These are phyloP conservation scores for Aleiodes alternator DNA, from an alignment of 2,888 invertebrate species.

Conservation along the genomic window DNA sequence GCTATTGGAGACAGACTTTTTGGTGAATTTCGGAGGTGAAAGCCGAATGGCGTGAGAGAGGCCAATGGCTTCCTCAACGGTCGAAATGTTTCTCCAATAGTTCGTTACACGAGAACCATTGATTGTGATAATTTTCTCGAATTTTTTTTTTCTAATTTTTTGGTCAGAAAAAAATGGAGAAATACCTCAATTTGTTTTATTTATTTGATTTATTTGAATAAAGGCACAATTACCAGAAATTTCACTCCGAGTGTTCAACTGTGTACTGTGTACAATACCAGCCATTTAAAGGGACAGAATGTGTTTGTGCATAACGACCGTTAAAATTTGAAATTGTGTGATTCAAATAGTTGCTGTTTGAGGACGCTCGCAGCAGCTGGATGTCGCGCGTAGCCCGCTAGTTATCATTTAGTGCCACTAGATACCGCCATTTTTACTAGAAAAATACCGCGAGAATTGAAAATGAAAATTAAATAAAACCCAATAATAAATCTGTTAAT, in stretches of 20 bases:
- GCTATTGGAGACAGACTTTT: background rate
- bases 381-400: too few relatives aligned
- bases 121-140: background rate
- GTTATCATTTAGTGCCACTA: too few relatives aligned
- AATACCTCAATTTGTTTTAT: background rate
- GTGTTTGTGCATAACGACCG: too few relatives aligned
- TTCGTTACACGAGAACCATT: background rate
- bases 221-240: background rate
- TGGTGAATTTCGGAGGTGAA: background rate
- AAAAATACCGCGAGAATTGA: too few relatives aligned
- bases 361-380: too few relatives aligned
- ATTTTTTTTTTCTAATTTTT: background rate
- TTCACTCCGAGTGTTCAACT: background rate
- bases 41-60: background rate
- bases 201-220: background rate
- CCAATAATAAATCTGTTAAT: too few relatives aligned
- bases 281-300: conserved; percentile 12
- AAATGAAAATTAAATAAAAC: too few relatives aligned
- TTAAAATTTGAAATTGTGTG: too few relatives aligned
- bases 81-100: background rate
- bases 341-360: too few relatives aligned
- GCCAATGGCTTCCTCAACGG: conserved; percentile 11
- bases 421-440: too few relatives aligned
- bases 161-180: background rate
- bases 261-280: conserved; percentile 6